Evolutionary conservation across 2,888 invertebrate genomes (phyloP).

Genomic region (Liopterus haemorrhoidalis): DNA sequence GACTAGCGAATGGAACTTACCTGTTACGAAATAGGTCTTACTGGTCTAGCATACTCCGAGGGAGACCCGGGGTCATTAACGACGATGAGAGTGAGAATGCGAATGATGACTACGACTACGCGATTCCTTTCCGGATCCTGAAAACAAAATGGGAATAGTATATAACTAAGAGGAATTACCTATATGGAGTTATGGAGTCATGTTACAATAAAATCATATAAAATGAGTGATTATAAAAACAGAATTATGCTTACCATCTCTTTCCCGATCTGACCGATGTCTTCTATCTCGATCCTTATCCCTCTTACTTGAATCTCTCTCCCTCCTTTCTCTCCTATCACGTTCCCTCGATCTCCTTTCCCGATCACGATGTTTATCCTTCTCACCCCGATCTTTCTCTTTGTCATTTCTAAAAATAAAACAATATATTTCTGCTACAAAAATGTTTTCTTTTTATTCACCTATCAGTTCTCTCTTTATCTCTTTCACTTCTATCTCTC

Average conservation of each 20-base stretch:
- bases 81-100: too few species aligned
- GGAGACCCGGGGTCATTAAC: too few species aligned
- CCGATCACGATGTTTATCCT: constrained; percentile 28
- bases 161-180: too few species aligned
- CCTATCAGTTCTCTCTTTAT: constrained; percentile 36
- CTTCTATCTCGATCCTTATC: constrained; percentile 33
- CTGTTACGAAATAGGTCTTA: too few species aligned
- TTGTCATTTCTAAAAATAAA: background rate
- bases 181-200: too few species aligned
- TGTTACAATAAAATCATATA: too few species aligned
- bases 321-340: constrained; percentile 36
- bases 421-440: background rate
- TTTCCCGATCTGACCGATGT: constrained; percentile 41
- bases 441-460: constrained; percentile 28
- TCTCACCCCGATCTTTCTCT: constrained; percentile 30
- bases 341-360: constrained; percentile 26
- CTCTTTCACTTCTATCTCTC: constrained; percentile 33
- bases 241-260: constrained; percentile 33
- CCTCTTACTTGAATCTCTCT: constrained; percentile 33
- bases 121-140: too few species aligned
- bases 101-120: too few species aligned
- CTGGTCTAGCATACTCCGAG: too few species aligned
- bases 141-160: too few species aligned
- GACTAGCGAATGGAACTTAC: too few species aligned
- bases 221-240: constrained; percentile 8